Conservation (phyloP, 2,797 vertebrate species). For the Pelodytes ibericus region DNA sequence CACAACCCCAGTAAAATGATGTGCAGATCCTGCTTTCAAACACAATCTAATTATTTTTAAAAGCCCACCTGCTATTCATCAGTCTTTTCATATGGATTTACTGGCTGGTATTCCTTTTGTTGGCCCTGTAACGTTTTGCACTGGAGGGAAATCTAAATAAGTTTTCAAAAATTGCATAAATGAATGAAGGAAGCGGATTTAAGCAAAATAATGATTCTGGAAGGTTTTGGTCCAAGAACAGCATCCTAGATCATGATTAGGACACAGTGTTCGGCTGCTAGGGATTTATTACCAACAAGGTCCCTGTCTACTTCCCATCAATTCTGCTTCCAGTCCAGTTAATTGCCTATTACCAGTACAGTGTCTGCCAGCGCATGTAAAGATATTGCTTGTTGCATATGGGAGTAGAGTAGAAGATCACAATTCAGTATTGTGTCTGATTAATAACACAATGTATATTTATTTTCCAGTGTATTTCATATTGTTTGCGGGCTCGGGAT, state of each 20-base stretch:
- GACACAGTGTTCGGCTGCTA: not conserved
- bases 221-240: not conserved
- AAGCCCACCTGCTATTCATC: no score
- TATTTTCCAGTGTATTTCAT: not conserved
- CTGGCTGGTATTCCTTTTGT: no score
- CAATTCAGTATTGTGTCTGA: not conserved
- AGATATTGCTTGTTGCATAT: not conserved
- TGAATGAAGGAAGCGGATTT: no score
- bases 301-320: not conserved
- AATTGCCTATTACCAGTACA: conserved; percentile 29
- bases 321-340: not conserved
- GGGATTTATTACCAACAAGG: not conserved
- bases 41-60: no score
- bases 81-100: no score
- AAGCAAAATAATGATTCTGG: not conserved
- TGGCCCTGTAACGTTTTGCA: no score
- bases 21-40: no score
- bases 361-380: conserved; percentile 16
- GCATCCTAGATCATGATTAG: not conserved
- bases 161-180: no score
- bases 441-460: not conserved
- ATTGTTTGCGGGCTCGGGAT: not conserved
- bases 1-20: no score
- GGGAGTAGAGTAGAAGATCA: not conserved
- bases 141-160: no score